Evolutionary conservation across 2,113 vertebrate genomes (phyloP).

Genomic region (Dasyprocta punctata): DNA sequence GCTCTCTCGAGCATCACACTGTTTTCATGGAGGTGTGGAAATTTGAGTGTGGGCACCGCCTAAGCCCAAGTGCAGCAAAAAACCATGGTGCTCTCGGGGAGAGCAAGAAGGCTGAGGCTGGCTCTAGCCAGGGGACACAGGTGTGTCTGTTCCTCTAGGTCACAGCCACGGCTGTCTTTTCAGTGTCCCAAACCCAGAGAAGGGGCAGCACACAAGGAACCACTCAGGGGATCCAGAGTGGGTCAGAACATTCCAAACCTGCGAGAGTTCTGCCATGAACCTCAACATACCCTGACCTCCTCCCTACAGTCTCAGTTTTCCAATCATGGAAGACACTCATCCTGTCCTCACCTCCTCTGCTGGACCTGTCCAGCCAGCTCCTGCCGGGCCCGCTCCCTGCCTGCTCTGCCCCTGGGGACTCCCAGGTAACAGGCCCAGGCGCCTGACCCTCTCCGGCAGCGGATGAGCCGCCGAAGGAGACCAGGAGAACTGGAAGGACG

Average conservation of each 20-base stretch:
- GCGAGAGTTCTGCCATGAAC: neutral
- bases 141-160: neutral
- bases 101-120: fast-evolving
- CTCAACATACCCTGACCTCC: slow-evolving; percentile 39
- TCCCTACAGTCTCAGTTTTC: slow-evolving; percentile 57
- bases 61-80: neutral
- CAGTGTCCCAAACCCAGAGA: neutral
- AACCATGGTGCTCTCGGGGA: neutral
- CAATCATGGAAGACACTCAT: slow-evolving; percentile 2
- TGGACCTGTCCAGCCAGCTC: slow-evolving; percentile 66
- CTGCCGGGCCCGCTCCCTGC: neutral
- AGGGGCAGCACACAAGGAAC: neutral
- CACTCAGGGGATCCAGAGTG: neutral
- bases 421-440: slow-evolving; percentile 73
- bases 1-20: neutral
- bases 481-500: slow-evolving; percentile 78
- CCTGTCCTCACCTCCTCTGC: slow-evolving; percentile 7
- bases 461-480: slow-evolving; percentile 48
- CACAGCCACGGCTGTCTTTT: neutral
- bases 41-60: neutral
- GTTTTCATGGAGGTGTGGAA: neutral
- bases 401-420: slow-evolving; percentile 40
- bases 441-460: slow-evolving; percentile 39
- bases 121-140: neutral
- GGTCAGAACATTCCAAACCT: neutral